These are phyloP conservation scores for Bhutanitis thaidina DNA, from an alignment of 2,888 invertebrate genomes.

Conservation along the genomic window DNA sequence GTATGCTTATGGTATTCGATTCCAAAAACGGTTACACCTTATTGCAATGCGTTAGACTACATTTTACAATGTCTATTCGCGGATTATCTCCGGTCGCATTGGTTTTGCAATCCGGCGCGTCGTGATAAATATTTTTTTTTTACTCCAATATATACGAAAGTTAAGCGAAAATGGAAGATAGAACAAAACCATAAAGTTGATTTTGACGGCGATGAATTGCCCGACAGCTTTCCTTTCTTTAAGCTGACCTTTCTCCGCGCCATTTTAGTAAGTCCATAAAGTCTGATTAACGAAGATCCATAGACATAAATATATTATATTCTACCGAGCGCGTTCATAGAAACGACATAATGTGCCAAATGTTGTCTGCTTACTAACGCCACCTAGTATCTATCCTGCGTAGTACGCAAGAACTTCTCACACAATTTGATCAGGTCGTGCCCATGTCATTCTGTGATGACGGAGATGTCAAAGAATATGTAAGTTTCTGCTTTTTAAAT, in stretches of 20 bases:
- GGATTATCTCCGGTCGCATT: slow-evolving; percentile 1
- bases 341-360: too few relatives aligned
- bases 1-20: slow-evolving; percentile 3
- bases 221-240: neutral
- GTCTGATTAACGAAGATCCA: too few relatives aligned
- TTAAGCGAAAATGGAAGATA: neutral
- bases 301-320: too few relatives aligned
- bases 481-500: too few relatives aligned
- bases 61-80: neutral
- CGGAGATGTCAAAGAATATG: too few relatives aligned
- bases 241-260: slow-evolving; percentile 4
- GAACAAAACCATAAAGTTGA: neutral
- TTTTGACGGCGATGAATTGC: neutral
- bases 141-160: slow-evolving; percentile 7
- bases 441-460: too few relatives aligned
- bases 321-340: too few relatives aligned
- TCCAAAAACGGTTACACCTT: neutral
- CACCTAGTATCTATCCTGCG: too few relatives aligned
- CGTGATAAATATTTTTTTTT: slow-evolving; percentile 11
- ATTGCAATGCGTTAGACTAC: neutral
- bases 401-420: too few relatives aligned
- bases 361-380: too few relatives aligned
- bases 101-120: slow-evolving; percentile 4
- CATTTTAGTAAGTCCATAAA: slow-evolving; percentile 1
- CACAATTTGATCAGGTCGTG: too few relatives aligned